Evolutionary conservation across 2,888 invertebrate species (phyloP).

Genomic region (Epinotia ramella): DNA sequence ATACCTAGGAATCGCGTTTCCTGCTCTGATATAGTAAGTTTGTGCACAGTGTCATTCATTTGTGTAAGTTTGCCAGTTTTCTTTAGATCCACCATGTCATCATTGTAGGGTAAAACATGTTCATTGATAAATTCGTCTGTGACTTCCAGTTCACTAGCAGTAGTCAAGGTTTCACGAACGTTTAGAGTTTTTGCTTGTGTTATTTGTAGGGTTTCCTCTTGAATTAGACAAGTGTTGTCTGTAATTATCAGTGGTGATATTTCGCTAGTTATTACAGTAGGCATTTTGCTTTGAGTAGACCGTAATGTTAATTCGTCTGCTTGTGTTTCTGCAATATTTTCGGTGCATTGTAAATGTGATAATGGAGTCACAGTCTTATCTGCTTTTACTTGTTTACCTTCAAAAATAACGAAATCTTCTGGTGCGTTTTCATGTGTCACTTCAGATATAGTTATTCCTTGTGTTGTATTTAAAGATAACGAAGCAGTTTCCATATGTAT

Average conservation of each 20-base stretch:
- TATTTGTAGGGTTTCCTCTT: slow-evolving; percentile 69
- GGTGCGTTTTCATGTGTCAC: slow-evolving; percentile 67
- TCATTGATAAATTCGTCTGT: slow-evolving; percentile 70
- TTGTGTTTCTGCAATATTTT: slow-evolving; percentile 66
- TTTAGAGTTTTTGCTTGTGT: slow-evolving; percentile 63
- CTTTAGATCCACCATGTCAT: slow-evolving; percentile 53
- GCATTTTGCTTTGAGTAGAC: slow-evolving; percentile 57
- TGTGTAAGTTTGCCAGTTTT: slow-evolving; percentile 64
- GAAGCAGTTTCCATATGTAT: slow-evolving; percentile 59
- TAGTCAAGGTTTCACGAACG: slow-evolving; percentile 62
- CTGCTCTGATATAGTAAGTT: slow-evolving; percentile 69
- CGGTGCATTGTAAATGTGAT: slow-evolving; percentile 72
- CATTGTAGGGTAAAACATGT: slow-evolving; percentile 60
- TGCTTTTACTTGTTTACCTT: slow-evolving; percentile 62
- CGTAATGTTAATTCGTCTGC: slow-evolving; percentile 62
- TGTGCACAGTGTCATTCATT: slow-evolving; percentile 54
- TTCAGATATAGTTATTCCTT: slow-evolving; percentile 71
- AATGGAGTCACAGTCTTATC: slow-evolving; percentile 66
- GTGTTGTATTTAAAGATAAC: slow-evolving; percentile 60
- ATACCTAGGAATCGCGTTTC: slow-evolving; percentile 66
- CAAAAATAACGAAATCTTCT: slow-evolving; percentile 55
- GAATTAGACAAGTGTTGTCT: slow-evolving; percentile 70
- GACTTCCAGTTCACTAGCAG: slow-evolving; percentile 68
- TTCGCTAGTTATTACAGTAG: slow-evolving; percentile 65
- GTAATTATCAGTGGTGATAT: slow-evolving; percentile 70